Percentiles rank a stretch among this genome's conserved stretches.
Conservation (phyloP, 2,797 vertebrate species). For the Poecilia picta region DNA sequence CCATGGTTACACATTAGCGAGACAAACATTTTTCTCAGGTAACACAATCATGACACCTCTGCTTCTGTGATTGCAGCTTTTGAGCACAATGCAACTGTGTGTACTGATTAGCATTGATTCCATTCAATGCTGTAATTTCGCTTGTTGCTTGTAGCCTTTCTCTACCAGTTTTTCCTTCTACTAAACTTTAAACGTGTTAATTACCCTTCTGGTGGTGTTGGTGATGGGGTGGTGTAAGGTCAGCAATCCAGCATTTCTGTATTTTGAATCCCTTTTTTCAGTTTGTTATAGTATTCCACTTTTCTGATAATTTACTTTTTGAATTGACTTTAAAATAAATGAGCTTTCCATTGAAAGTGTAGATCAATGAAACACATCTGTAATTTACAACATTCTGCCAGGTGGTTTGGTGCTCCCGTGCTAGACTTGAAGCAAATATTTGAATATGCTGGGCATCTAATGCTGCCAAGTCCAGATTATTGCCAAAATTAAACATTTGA, state of each 20-base stretch:
- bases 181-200: background rate
- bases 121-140: background rate
- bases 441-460: background rate
- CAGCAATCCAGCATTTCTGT: background rate
- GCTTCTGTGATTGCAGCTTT: background rate
- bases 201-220: background rate
- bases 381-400: background rate
- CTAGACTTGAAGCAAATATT: background rate
- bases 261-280: background rate
- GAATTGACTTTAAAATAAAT: background rate
- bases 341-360: background rate
- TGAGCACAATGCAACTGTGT: no score
- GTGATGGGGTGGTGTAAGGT: background rate
- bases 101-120: background rate
- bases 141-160: background rate
- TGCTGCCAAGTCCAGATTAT: slow-evolving; percentile 17
- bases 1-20: background rate
- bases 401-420: background rate
- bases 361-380: background rate
- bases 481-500: slow-evolving; percentile 44
- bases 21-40: no score
- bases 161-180: background rate
- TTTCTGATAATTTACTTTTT: background rate
- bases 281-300: background rate
- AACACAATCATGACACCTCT: background rate